A percentile compares a stretch with the other conserved stretches of the same genome.
Conservation (phyloP, 2,888 invertebrate genomes). For the Tipula unca region DNA sequence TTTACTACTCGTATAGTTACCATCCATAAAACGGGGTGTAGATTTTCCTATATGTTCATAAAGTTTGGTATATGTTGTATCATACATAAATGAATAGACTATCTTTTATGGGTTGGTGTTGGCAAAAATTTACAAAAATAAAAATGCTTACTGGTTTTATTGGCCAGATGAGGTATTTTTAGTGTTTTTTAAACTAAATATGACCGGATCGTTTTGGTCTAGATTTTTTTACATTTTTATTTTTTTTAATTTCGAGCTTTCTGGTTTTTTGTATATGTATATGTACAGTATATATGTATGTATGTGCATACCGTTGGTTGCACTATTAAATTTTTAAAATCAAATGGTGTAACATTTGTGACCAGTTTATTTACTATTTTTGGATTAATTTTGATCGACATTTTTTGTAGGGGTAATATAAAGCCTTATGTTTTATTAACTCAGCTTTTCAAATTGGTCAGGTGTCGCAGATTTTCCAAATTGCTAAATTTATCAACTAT, state of each 20-base stretch:
- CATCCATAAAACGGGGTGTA: background rate
- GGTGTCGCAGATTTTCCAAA: no score
- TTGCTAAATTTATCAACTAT: no score
- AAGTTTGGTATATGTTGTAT: background rate
- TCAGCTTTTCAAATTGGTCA: no score
- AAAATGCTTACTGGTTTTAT: background rate
- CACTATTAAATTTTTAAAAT: background rate
- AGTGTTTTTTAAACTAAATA: background rate
- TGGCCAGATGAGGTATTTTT: conserved; percentile 9
- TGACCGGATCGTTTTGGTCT: background rate
- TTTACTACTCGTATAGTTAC: background rate
- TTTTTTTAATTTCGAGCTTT: background rate
- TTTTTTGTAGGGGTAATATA: no score
- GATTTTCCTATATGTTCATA: background rate
- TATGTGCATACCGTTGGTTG: no score
- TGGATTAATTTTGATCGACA: background rate
- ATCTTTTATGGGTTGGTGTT: background rate
- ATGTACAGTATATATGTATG: no score
- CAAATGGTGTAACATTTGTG: background rate
- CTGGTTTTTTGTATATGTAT: background rate
- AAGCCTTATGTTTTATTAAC: no score
- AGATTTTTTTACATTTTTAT: background rate
- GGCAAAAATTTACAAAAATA: background rate
- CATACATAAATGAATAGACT: background rate
- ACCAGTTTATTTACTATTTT: background rate